These are phyloP conservation scores for Toxotes lorentzi DNA, from an alignment of 2,797 vertebrate genomes.

Conservation along the genomic window DNA sequence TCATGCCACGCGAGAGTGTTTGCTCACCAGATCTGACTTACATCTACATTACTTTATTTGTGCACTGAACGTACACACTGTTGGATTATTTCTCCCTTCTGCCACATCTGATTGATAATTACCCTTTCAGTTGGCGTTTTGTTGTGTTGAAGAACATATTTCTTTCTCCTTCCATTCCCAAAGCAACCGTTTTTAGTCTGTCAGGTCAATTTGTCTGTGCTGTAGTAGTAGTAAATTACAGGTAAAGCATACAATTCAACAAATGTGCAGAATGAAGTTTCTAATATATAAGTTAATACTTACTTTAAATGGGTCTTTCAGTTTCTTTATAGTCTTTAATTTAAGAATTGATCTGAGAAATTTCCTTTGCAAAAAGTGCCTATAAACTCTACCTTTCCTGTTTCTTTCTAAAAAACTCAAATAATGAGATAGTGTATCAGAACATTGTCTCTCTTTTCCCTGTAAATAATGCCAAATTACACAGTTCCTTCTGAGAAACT, in stretches of 20 bases:
- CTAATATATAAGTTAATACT: background rate
- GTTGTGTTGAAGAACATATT: background rate
- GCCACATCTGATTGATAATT: conserved; percentile 37
- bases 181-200: background rate
- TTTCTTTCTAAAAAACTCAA: background rate
- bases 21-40: conserved; percentile 56
- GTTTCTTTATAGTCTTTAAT: background rate
- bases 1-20: conserved; percentile 65
- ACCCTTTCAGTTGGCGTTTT: conserved; percentile 13
- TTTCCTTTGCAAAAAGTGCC: background rate
- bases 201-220: background rate
- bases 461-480: background rate
- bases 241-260: background rate
- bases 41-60: conserved; percentile 53
- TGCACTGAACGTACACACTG: conserved; percentile 21
- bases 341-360: background rate
- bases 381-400: background rate
- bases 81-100: conserved; percentile 33
- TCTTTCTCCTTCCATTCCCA: background rate
- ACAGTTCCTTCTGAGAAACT: background rate
- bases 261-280: background rate
- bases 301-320: background rate
- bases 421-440: background rate
- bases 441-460: background rate
- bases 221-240: background rate